Conservation (phyloP, 2,113 vertebrate species). For the Ophiodon elongatus region DNA sequence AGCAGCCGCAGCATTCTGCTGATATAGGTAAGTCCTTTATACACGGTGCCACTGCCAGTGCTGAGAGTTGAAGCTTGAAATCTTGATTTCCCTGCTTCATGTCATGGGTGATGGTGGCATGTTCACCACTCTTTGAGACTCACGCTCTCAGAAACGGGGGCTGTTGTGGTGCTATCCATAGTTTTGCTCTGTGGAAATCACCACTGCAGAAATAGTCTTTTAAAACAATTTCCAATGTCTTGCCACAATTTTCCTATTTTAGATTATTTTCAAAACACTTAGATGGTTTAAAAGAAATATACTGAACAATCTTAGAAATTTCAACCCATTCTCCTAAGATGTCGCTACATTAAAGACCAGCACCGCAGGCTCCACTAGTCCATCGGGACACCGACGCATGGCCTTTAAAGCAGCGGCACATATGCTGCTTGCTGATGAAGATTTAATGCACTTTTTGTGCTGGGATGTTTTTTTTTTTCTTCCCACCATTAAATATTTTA, state of each 20-base stretch:
- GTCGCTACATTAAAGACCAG: slow-evolving; percentile 40
- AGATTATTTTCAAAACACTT: slow-evolving; percentile 15
- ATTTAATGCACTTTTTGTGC: slow-evolving; percentile 31
- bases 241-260: slow-evolving; percentile 5
- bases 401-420: not conserved
- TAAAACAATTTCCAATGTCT: slow-evolving; percentile 12
- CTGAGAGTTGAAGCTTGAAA: slow-evolving; percentile 68
- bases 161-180: slow-evolving; percentile 44
- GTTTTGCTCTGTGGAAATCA: slow-evolving; percentile 41
- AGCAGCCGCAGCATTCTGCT: slow-evolving; percentile 76
- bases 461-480: not conserved
- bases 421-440: slow-evolving; percentile 11
- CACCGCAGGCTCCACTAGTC: not conserved
- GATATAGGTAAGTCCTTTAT: slow-evolving; percentile 86
- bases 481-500: not conserved
- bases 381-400: not conserved
- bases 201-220: slow-evolving; percentile 17
- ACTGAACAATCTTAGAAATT: slow-evolving; percentile 60
- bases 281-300: slow-evolving; percentile 7
- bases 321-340: slow-evolving; percentile 40
- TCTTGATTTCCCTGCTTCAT: slow-evolving; percentile 64
- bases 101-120: slow-evolving; percentile 60
- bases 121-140: slow-evolving; percentile 55
- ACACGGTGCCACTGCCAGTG: slow-evolving; percentile 56
- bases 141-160: slow-evolving; percentile 44